phyloP scores from a whole-genome alignment of 2,888 invertebrate genomes.

The Leuctra nigra region DNA sequence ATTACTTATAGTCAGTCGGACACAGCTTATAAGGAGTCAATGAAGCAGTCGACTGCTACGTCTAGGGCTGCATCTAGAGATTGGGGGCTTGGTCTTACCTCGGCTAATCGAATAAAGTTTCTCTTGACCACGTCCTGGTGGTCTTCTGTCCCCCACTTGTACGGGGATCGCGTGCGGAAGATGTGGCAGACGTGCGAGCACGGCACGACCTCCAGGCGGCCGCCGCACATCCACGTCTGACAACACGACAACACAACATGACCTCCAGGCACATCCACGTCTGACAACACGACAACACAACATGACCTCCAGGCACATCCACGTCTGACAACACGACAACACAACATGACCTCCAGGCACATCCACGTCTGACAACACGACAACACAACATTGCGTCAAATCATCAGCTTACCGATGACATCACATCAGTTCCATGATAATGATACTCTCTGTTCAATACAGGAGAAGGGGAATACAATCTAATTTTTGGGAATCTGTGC shows the following conservation, averaged over 20 bases:
- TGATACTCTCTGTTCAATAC: too few species aligned
- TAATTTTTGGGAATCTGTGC: too few species aligned
- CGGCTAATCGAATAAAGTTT: conserved; percentile 94
- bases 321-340: conserved; percentile 96
- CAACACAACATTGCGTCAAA: too few species aligned
- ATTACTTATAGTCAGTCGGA: too few species aligned
- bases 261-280: conserved; percentile 99
- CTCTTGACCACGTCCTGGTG: conserved; percentile 96
- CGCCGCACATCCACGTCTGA: conserved; percentile 99
- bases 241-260: conserved; percentile 97
- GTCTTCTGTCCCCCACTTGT: conserved; percentile 96
- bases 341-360: conserved; percentile 98
- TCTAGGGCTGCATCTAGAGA: too few species aligned
- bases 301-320: conserved; percentile 99
- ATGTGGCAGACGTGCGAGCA: conserved; percentile 99
- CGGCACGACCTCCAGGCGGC: conserved; percentile 93
- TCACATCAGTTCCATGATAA: too few species aligned
- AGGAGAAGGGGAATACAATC: too few species aligned
- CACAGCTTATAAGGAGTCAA: too few species aligned
- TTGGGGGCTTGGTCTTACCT: too few species aligned
- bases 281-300: conserved; percentile 97
- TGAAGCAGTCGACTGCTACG: too few species aligned
- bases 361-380: conserved; percentile 99
- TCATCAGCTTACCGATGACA: too few species aligned
- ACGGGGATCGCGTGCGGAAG: conserved; percentile 95